A percentile compares a stretch with the other conserved stretches of the same genome.
phyloP scores from a whole-genome alignment of 2,113 vertebrate genomes.

The Channa maculata region DNA sequence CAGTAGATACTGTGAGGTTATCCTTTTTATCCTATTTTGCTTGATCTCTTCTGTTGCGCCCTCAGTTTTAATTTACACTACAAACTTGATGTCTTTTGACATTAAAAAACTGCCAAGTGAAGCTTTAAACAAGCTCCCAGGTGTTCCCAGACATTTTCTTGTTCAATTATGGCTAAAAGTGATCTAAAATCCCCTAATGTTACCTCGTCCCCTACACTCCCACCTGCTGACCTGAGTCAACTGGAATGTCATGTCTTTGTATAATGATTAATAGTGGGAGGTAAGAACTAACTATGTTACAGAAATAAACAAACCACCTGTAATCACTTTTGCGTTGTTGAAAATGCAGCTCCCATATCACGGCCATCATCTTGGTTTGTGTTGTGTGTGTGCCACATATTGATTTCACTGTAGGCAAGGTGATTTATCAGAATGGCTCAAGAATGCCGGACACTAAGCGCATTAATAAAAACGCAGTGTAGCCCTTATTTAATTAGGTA shows the following conservation, averaged over 20 bases:
- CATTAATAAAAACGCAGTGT: conserved; percentile 61
- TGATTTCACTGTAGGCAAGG: conserved; percentile 67
- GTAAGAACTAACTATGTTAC: conserved; percentile 47
- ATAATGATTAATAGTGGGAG: conserved; percentile 47
- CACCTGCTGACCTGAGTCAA: conserved; percentile 27
- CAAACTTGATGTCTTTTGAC: conserved; percentile 5
- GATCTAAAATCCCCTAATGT: conserved; percentile 23
- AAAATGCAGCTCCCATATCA: conserved; percentile 41
- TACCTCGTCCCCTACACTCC: neutral
- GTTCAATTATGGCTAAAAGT: conserved; percentile 23
- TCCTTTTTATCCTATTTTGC: neutral
- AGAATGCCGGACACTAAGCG: conserved; percentile 54
- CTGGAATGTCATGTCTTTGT: conserved; percentile 17
- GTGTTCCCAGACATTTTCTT: conserved; percentile 28
- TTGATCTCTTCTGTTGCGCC: conserved; percentile 2
- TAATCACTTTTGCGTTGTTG: conserved; percentile 53
- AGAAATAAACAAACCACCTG: conserved; percentile 57
- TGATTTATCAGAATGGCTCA: conserved; percentile 69
- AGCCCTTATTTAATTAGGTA: conserved; percentile 49
- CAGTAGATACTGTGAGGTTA: conserved; percentile 14
- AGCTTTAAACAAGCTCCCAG: conserved; percentile 29
- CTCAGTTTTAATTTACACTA: conserved; percentile 11
- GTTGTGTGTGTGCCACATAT: conserved; percentile 55
- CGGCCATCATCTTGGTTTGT: conserved; percentile 55
- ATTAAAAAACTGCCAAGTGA: conserved; percentile 2